Conservation (phyloP, 1,140 invertebrate species). For the Dryas iulia region DNA sequence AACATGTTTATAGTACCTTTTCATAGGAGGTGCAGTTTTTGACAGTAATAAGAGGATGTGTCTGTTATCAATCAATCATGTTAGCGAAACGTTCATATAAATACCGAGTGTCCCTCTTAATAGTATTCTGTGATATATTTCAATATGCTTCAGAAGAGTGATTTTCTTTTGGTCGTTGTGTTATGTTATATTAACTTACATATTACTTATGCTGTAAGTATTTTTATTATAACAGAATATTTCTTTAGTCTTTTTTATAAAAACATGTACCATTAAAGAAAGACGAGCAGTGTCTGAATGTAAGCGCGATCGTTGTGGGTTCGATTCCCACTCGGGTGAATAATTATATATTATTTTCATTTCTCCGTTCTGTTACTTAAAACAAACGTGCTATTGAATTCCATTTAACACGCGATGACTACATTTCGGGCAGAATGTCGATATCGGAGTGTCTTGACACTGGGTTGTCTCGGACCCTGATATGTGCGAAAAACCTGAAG, state of each 20-base stretch:
- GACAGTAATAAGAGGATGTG: slow-evolving; percentile 24
- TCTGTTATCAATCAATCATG: slow-evolving; percentile 35
- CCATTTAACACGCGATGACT: no score
- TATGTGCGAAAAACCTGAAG: no score
- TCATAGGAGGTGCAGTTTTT: neutral
- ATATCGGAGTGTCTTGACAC: no score
- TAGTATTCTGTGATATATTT: neutral
- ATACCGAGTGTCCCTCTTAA: neutral
- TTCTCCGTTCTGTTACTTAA: no score
- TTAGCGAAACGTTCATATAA: slow-evolving; percentile 11
- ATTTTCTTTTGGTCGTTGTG: neutral
- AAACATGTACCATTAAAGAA: no score
- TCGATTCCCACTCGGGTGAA: no score
- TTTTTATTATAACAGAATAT: neutral
- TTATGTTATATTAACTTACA: slow-evolving; percentile 4
- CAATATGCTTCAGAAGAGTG: slow-evolving; percentile 3
- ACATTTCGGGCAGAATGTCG: no score
- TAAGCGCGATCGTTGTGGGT: no score
- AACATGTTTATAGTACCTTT: neutral
- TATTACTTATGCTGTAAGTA: slow-evolving; percentile 24
- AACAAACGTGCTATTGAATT: no score
- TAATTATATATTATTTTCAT: no score
- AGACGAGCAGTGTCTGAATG: no score
- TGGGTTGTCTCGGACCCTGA: no score
- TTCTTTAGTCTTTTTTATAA: neutral